These are phyloP conservation scores for Chrysaora quinquecirrha DNA, from an alignment of 30 jellyfish, hydroid and myxozoan species.

Conservation along the genomic window DNA sequence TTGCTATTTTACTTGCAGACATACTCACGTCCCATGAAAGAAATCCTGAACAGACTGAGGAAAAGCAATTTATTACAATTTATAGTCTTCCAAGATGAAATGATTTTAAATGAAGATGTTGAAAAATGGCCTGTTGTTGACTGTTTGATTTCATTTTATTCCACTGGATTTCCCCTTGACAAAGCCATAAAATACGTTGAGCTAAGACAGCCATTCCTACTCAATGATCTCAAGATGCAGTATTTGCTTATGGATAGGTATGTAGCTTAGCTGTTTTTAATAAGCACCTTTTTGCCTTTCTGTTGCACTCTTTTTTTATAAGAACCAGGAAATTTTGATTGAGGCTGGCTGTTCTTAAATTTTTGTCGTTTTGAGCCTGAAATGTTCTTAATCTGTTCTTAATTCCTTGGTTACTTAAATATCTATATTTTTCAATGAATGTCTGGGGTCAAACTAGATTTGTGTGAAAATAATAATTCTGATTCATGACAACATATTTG, in stretches of 20 bases:
- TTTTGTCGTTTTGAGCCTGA: too few species aligned
- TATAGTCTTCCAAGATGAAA: constrained; percentile 96
- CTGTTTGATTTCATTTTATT: constrained; percentile 90
- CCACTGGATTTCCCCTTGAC: constrained; percentile 96
- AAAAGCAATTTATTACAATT: constrained; percentile 74
- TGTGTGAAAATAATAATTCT: too few species aligned
- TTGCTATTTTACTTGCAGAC: constrained; percentile 80
- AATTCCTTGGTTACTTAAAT: too few species aligned
- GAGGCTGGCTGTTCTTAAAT: too few species aligned
- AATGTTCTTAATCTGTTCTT: too few species aligned
- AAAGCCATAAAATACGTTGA: constrained; percentile 94
- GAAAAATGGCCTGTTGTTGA: constrained; percentile 99
- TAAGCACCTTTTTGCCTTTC: too few species aligned
- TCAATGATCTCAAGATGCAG: constrained; percentile 92
- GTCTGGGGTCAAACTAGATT: too few species aligned
- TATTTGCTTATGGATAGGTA: constrained; percentile 90
- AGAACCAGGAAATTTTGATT: too few species aligned
- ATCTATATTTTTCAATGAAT: too few species aligned
- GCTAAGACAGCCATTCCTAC: constrained; percentile 87
- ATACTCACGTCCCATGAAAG: constrained; percentile 96
- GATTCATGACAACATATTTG: too few species aligned
- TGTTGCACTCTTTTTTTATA: too few species aligned
- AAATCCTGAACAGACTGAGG: constrained; percentile 84
- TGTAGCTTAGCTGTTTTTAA: too few species aligned
- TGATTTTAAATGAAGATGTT: constrained; percentile 87